phyloP scores from a whole-genome alignment of 2,113 vertebrate genomes.

The Tylochromis polylepis region DNA sequence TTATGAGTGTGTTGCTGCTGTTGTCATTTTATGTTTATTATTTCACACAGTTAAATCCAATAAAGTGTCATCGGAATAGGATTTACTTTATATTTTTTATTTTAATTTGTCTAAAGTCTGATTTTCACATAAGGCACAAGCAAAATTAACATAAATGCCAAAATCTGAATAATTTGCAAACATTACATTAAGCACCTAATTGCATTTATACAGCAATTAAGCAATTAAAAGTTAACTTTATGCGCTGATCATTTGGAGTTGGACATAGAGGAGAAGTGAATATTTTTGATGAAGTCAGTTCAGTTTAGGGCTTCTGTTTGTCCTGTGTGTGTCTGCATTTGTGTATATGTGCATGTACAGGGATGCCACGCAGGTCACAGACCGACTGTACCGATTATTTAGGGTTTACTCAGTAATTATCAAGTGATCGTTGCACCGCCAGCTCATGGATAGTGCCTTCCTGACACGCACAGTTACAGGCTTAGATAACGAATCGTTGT shows the following conservation, averaged over 20 bases:
- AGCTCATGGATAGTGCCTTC: slow-evolving; percentile 16
- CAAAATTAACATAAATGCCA: slow-evolving; percentile 30
- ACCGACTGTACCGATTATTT: slow-evolving; percentile 56
- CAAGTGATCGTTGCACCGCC: slow-evolving; percentile 53
- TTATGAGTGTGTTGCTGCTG: not conserved
- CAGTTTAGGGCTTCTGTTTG: not conserved
- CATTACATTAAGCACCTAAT: not conserved
- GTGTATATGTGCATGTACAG: not conserved
- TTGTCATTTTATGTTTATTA: not conserved
- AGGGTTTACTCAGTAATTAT: slow-evolving; percentile 66
- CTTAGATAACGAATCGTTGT: slow-evolving; percentile 27
- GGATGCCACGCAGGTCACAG: not conserved
- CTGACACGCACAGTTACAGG: not conserved
- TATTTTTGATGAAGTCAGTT: not conserved
- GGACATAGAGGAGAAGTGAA: not conserved
- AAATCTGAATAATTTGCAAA: slow-evolving; percentile 23
- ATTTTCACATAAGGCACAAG: not conserved
- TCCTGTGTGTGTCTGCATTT: not conserved
- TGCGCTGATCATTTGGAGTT: not conserved
- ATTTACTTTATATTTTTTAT: not conserved
- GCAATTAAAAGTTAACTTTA: slow-evolving; percentile 23
- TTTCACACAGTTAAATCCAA: not conserved
- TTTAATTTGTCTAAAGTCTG: not conserved
- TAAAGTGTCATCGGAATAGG: not conserved
- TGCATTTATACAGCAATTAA: not conserved